phyloP scores from a whole-genome alignment of 1,140 invertebrate species.

The Psix sp. region DNA sequence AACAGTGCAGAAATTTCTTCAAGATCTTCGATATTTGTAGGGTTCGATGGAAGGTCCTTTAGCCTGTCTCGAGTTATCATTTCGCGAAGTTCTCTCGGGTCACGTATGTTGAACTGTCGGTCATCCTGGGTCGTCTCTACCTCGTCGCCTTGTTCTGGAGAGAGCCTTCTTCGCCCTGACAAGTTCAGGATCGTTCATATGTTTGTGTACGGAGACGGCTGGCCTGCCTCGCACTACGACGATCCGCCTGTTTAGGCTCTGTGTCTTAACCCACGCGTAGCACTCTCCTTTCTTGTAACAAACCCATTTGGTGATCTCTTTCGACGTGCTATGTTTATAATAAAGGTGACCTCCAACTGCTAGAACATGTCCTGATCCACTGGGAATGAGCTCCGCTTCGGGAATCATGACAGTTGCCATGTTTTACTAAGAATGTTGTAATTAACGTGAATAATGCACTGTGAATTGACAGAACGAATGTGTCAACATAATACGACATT shows the following conservation, averaged over 20 bases:
- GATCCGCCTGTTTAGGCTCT: background rate
- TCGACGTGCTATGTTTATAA: background rate
- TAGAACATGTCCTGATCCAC: background rate
- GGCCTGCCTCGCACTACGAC: background rate
- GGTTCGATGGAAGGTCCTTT: conserved; percentile 5
- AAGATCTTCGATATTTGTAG: conserved; percentile 2
- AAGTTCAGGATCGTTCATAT: too few relatives aligned
- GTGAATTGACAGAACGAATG: too few relatives aligned
- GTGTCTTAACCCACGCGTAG: conserved; percentile 4
- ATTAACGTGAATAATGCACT: background rate
- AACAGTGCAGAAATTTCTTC: background rate
- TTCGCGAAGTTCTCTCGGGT: conserved; percentile 1
- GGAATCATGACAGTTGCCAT: conserved; percentile 1
- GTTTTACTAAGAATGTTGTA: background rate
- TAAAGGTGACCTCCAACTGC: background rate
- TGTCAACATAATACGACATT: too few relatives aligned
- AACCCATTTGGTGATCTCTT: conserved; percentile 1
- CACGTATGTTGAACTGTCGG: background rate
- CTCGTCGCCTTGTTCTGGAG: background rate
- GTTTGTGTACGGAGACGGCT: background rate
- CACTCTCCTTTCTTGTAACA: background rate
- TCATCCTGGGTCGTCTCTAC: background rate
- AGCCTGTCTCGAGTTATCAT: conserved; percentile 9
- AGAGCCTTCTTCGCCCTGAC: background rate
- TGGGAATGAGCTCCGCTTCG: background rate